A percentile compares a stretch with the other conserved stretches of the same genome.
phyloP scores from a whole-genome alignment of 2,888 invertebrate species.

The Dynastes grantii region DNA sequence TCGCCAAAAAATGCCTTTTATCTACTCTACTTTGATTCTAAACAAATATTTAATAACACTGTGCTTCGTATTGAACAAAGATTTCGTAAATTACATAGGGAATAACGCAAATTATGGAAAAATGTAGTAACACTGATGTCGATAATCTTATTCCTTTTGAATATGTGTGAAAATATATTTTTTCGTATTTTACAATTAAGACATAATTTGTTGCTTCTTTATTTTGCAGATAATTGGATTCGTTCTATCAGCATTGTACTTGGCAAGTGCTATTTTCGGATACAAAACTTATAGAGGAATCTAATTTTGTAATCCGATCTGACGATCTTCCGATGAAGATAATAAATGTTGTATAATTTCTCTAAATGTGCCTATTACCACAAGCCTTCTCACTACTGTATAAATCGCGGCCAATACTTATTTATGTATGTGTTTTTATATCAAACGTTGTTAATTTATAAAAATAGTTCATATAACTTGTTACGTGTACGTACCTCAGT shows the following conservation, averaged over 20 bases:
- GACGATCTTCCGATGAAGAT: constrained; percentile 5
- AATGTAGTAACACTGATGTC: too few species aligned
- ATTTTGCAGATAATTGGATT: constrained; percentile 80
- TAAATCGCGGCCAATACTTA: constrained; percentile 29
- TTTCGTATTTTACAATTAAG: too few species aligned
- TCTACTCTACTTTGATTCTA: too few species aligned
- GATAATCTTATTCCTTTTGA: too few species aligned
- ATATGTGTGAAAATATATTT: too few species aligned
- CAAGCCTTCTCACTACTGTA: constrained; percentile 17
- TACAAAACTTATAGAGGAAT: constrained; percentile 84
- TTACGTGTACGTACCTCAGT: constrained; percentile 1
- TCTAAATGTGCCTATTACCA: constrained; percentile 37
- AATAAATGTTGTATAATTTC: constrained; percentile 20
- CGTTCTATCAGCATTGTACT: constrained; percentile 81
- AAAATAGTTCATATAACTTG: constrained; percentile 6
- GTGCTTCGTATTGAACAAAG: too few species aligned
- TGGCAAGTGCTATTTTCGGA: constrained; percentile 85
- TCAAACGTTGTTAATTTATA: constrained; percentile 9
- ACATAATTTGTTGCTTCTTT: background rate
- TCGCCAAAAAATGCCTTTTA: too few species aligned
- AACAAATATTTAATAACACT: too few species aligned
- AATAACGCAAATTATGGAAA: too few species aligned
- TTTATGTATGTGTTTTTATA: constrained; percentile 26
- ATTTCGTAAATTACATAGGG: too few species aligned
- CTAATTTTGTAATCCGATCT: constrained; percentile 68